Evolutionary conservation across 1,140 invertebrate species (phyloP).

Genomic region (Chionoecetes opilio): DNA sequence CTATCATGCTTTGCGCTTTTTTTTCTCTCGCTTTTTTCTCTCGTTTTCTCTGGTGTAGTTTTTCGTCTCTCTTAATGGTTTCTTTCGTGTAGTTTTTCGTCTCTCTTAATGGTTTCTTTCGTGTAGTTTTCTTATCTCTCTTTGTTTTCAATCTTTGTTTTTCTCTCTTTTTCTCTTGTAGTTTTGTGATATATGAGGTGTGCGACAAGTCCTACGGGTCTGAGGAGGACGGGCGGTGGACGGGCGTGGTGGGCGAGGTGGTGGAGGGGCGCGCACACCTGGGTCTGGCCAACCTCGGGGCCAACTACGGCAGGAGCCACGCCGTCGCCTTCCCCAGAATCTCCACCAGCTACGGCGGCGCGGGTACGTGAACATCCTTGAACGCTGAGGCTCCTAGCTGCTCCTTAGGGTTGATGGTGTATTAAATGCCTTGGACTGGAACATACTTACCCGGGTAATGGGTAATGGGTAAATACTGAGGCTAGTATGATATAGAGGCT

Average conservation of each 20-base stretch:
- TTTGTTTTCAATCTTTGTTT: background rate
- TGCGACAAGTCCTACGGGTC: conserved; percentile 65
- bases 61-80: background rate
- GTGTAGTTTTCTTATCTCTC: background rate
- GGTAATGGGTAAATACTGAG: no score
- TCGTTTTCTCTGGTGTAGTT: no score
- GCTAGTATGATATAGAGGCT: no score
- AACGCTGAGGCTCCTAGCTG: no score
- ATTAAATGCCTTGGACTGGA: no score
- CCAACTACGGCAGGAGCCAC: conserved; percentile 67
- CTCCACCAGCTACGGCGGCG: conserved; percentile 70
- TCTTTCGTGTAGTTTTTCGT: background rate
- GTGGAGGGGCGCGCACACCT: conserved; percentile 60
- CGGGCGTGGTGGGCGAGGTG: conserved; percentile 70
- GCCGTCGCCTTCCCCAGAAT: conserved; percentile 64
- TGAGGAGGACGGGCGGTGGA: conserved; percentile 50
- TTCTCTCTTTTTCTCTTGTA: background rate
- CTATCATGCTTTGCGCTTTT: no score
- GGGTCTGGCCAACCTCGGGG: conserved; percentile 70
- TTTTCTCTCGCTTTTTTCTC: no score
- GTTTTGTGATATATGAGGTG: conserved; percentile 63
- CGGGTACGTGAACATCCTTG: conserved; percentile 50
- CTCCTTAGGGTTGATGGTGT: no score
- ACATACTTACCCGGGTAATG: no score
- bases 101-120: background rate